Base-by-base conservation (phyloP, 37 sponge, comb jelly and placozoan species). In the Lycopodina hypogea region DNA sequence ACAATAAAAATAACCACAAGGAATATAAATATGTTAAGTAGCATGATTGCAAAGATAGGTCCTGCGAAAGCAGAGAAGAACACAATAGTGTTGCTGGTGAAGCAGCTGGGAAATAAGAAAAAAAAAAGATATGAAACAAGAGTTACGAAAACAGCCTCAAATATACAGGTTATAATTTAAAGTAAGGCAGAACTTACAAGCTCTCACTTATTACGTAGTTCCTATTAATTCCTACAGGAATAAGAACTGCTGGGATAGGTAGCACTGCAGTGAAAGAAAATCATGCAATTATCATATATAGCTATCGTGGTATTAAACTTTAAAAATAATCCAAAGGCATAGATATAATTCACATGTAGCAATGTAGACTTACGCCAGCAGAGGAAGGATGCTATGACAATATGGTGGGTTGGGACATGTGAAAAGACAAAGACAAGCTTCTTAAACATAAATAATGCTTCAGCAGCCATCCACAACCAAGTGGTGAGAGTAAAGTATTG, bases 401-500 rank as follows among this genome's bases (percentile, higher is more conserved):
- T 23, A 32, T 69, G 64, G 26, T 21, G 2, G 26, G 26, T 35
- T 37, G 71, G 37, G 62, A 23, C 0, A 22, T 75, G n/a, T 22
- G 39, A 39, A 39, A 60, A 79, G 28, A 38, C 76, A 19, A 71
- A 29, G 2, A 80, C 42, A 28, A 80, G 75, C 26, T 78, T 78
- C 59, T 61, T 48, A 42, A 78, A 73, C 50, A 80, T 76, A 56
- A 79, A 74, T 28, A 86, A 15, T 23, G 73, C 63, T 52, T 72
- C 74, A 24, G 82, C 82, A 35, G 62, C 82, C 65, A 73, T 71
- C 82, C 78, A 75, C 70, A 74, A 81, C 28, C 64, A 6, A 17
- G 72, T 34, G 51, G 51, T 56, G 2, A 81, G 70, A 45, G 76
- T 81, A 83, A 81, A 81, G 82, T 87, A 81, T 71, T 87, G 83